A percentile compares a stretch with the other conserved stretches of the same genome.
Conservation (phyloP, 1,140 invertebrate species). For the Ips nitidus region DNA sequence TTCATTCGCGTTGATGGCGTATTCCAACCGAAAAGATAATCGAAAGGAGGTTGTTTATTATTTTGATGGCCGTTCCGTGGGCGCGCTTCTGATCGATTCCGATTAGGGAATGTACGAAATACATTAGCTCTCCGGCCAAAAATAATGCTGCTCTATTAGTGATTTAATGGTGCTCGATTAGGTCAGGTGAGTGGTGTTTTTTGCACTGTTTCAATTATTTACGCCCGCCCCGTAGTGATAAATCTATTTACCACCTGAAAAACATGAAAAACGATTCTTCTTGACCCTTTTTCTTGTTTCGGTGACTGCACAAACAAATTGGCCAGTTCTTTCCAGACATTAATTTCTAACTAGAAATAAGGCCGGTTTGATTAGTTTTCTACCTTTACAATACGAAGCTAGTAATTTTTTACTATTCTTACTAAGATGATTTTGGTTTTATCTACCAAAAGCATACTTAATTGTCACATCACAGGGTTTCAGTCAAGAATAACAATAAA, state of each 20-base stretch:
- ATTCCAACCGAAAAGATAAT: constrained; percentile 22
- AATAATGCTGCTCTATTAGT: constrained; percentile 26
- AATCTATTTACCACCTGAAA: constrained; percentile 20
- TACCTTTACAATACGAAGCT: too few species aligned
- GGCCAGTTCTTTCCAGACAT: neutral
- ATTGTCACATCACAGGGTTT: too few species aligned
- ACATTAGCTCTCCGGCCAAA: constrained; percentile 25
- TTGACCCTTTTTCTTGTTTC: neutral
- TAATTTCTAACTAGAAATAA: too few species aligned
- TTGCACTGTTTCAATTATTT: constrained; percentile 22
- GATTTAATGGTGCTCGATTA: constrained; percentile 23
- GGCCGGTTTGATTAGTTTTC: too few species aligned
- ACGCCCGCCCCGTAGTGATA: constrained; percentile 9
- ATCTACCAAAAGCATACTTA: too few species aligned
- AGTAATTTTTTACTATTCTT: too few species aligned
- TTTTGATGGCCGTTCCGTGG: constrained; percentile 29
- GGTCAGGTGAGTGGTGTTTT: constrained; percentile 1
- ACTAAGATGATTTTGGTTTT: too few species aligned
- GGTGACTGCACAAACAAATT: constrained; percentile 7
- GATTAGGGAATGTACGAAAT: constrained; percentile 27
- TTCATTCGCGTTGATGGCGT: constrained; percentile 13
- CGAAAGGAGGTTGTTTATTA: constrained; percentile 29
- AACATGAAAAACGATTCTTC: constrained; percentile 14
- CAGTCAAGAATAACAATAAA: too few species aligned
- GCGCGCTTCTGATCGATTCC: constrained; percentile 24